These are phyloP conservation scores for Malacoraja senta DNA, from an alignment of 2,797 vertebrate genomes.

Conservation along the genomic window DNA sequence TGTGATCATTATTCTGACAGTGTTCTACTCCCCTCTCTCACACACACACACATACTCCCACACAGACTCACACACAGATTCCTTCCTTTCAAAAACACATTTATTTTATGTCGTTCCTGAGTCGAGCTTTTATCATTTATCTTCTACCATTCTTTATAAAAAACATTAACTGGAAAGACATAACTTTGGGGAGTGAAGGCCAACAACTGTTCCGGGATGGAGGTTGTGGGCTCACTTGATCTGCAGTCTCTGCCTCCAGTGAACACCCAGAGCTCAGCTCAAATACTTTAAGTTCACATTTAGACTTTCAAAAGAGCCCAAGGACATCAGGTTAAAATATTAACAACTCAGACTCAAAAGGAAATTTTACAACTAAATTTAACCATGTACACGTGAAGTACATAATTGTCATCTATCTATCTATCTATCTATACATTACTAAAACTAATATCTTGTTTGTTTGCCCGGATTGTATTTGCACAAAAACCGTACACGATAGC, in stretches of 20 bases:
- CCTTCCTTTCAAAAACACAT: too few relatives aligned
- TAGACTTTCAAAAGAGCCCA: neutral
- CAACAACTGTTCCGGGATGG: neutral
- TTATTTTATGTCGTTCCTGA: neutral
- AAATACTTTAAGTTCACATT: neutral
- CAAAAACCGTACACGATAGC: too few relatives aligned
- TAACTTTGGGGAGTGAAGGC: neutral
- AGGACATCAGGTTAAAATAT: neutral
- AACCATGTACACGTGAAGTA: neutral
- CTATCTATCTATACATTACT: too few relatives aligned
- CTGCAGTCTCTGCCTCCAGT: neutral
- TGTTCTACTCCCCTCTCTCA: too few relatives aligned
- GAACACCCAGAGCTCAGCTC: neutral
- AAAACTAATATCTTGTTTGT: too few relatives aligned
- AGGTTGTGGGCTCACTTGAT: neutral
- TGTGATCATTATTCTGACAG: too few relatives aligned
- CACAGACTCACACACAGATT: too few relatives aligned
- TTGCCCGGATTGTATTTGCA: too few relatives aligned
- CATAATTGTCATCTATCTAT: neutral
- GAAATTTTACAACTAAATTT: neutral
- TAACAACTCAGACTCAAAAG: neutral
- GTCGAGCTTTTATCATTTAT: neutral
- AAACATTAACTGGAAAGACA: neutral
- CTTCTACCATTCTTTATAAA: neutral
- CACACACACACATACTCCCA: too few relatives aligned